Percentiles rank a stretch among this genome's conserved stretches.
These are phyloP conservation scores for Avahi laniger DNA, from an alignment of 2,797 vertebrate genomes.

Conservation along the genomic window DNA sequence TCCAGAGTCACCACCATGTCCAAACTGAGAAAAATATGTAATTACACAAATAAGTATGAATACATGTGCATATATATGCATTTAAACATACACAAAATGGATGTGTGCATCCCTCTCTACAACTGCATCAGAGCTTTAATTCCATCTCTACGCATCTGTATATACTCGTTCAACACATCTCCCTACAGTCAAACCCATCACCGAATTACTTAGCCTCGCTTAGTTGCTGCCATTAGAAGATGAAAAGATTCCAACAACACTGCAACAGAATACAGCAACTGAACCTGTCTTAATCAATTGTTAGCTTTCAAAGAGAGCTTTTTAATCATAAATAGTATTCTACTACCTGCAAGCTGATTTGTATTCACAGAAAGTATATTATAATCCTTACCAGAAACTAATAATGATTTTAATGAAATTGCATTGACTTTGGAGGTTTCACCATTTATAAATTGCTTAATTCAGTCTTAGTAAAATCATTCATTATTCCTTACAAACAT, in stretches of 20 bases:
- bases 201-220: background rate
- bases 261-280: accelerated
- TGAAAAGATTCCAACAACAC: background rate
- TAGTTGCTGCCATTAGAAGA: background rate
- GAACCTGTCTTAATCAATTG: background rate
- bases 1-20: background rate
- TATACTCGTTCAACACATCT: background rate
- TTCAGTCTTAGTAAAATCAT: slow-evolving; percentile 37
- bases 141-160: background rate
- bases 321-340: slow-evolving; percentile 34
- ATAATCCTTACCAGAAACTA: slow-evolving; percentile 51
- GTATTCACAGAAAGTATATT: slow-evolving; percentile 51
- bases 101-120: background rate
- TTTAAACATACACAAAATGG: background rate
- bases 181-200: background rate
- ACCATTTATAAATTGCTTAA: slow-evolving; percentile 56
- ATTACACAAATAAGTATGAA: background rate
- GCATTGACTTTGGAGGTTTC: slow-evolving; percentile 32
- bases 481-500: slow-evolving; percentile 61
- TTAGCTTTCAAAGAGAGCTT: background rate
- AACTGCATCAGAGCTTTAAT: background rate
- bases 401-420: slow-evolving; percentile 59
- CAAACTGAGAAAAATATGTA: background rate
- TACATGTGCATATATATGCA: background rate
- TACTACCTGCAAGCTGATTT: slow-evolving; percentile 42